Evolutionary conservation across 2,888 invertebrate genomes (phyloP), one percentile per base, ranked within the genome.

Genomic region (Aquatica leii): DNA sequence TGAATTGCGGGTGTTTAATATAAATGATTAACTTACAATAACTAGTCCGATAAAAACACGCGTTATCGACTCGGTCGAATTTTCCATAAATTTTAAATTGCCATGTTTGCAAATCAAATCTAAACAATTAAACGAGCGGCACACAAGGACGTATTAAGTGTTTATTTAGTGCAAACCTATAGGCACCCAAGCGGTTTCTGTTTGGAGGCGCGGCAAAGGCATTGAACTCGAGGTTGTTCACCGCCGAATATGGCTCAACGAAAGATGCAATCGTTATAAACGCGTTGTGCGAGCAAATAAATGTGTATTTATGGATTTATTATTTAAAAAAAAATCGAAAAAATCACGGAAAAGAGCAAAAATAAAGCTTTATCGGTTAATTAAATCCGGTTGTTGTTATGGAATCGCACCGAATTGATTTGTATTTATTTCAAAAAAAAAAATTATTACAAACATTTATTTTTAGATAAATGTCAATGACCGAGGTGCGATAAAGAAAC

Each of bases 141-240:
- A 69, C 69, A 59, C 61, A 55, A 52, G 62, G 64, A 41, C 55
- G 56, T 49, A 59, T 60, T 65, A 37, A 66, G 41, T 59, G 59
- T 58, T 63, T 63, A 63, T 54, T 53, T 63, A 63, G 63, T 63
- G 55, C 59, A 55, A 58, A 56, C 55, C 59, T 34, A 37, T 24
- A 31, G 57, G 50, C 56, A 53, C 49, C 59, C 34, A 53, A 68
- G 74, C 76, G 74, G 73, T 65, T 68, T 68, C 66, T 71, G 74
- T 74, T 74, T 75, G 75, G 76, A 78, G 78, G 78, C 76, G 78
- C 77, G 77, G 77, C 65, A 69, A 72, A 79, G 80, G 74, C 81
- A 77, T 77, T 80, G 81, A 81, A 81, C 81, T 74, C 77, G 75
- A 78, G 81, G 80, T 81, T 81, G 77, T 78, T 80, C 77, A 81